Evolutionary conservation across 1,140 invertebrate genomes (phyloP).

Genomic region (Coptotermes formosanus): DNA sequence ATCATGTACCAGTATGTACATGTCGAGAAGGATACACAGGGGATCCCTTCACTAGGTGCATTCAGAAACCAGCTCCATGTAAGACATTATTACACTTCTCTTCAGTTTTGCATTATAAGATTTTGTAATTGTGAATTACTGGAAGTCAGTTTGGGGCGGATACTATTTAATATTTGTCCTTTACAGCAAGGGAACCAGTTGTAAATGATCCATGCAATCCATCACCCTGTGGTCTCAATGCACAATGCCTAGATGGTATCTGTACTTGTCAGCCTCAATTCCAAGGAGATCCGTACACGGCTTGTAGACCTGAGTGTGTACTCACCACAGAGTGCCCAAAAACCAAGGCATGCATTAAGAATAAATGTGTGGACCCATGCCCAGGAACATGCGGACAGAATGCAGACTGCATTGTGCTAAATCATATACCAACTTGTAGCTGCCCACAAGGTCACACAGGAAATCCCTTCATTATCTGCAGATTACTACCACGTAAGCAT

Average conservation of each 20-base stretch:
- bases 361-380: constrained; percentile 71
- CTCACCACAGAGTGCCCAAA: constrained; percentile 68
- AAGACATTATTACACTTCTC: constrained; percentile 40
- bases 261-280: constrained; percentile 71
- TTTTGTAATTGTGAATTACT: background rate
- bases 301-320: constrained; percentile 70
- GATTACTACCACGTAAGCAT: constrained; percentile 32
- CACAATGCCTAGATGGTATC: constrained; percentile 52
- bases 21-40: constrained; percentile 58
- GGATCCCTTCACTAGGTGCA: constrained; percentile 59
- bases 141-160: too few relatives aligned
- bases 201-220: constrained; percentile 41
- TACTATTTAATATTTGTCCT: constrained; percentile 26
- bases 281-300: constrained; percentile 71
- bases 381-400: constrained; percentile 69
- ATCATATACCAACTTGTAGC: constrained; percentile 72
- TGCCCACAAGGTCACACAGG: constrained; percentile 69
- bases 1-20: constrained; percentile 57
- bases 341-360: constrained; percentile 64
- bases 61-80: constrained; percentile 47
- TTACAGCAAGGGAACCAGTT: constrained; percentile 37
- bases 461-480: constrained; percentile 67
- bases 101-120: background rate
- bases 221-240: constrained; percentile 43
- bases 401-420: constrained; percentile 69